Evolutionary conservation across 2,888 invertebrate genomes (phyloP), one percentile per base, ranked within the genome.

Genomic region (Lepidocyrtoides sp.): DNA sequence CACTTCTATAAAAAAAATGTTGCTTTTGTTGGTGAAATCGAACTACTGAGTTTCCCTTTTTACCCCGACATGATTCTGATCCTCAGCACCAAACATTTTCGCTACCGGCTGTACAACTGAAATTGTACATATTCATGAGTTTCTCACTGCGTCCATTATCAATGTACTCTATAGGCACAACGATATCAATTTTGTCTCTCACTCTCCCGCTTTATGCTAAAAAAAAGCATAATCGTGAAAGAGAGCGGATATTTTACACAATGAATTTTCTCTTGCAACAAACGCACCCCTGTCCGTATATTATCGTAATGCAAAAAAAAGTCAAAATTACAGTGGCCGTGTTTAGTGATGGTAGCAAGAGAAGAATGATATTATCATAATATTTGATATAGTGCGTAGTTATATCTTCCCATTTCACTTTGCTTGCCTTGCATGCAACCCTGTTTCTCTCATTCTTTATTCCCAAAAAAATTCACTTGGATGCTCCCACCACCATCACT

Each of bases 331-430:
- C n/a, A 36, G 66, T 32, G 66, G 36, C 44, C 20, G 36, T 41
- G 44, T 10, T 14, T 63, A 32, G 81, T 41, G 32, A 23, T 20
- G 41, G 57, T 26, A 44, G 36, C 7, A 51, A 48, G 32, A 41
- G 57, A 41, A 60, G 82, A 41, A 75, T 85, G 51, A 32, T 57
- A 85, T 17, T 29, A 89, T 82, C 89, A 89, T 83, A 89, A 83
- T 63, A 83, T 83, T 72, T 89, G 82, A 89, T 89, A 83, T 89
- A 83, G 82, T 83, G 41, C 48, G 20, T 81, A 23, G 12, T 41
- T 72, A 48, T 77, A 51, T 32, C 26, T 26, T 57, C 75, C 69
- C 87, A 54, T 54, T 63, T 26, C 41, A 29, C 63, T 48, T 66
- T 36, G 17, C 20, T 72, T 36, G 14, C 41, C 44, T 57, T 44